phyloP scores from a whole-genome alignment of 2,888 invertebrate genomes.

The Xylophagus ater region DNA sequence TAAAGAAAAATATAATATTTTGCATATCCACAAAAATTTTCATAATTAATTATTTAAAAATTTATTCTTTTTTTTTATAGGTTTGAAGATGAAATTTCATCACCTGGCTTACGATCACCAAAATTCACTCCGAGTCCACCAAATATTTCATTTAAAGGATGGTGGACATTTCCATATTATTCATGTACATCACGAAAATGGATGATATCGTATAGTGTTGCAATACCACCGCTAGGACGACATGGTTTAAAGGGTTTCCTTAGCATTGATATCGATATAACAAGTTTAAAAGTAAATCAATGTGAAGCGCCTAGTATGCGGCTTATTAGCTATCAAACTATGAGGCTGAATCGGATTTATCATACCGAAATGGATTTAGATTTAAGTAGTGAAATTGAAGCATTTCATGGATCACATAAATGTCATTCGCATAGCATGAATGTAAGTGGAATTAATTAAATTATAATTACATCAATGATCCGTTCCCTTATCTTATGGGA shows the following conservation, averaged over 20 bases:
- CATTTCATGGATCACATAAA: constrained; percentile 81
- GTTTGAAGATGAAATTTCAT: constrained; percentile 49
- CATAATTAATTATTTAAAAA: too few relatives aligned
- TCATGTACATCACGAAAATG: constrained; percentile 68
- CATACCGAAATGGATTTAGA: constrained; percentile 9
- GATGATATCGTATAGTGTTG: constrained; percentile 75
- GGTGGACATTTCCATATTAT: constrained; percentile 86
- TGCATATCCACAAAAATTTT: too few relatives aligned
- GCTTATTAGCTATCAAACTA: constrained; percentile 23
- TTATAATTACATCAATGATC: too few relatives aligned
- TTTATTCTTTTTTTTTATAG: constrained; percentile 25
- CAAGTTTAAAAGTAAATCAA: constrained; percentile 72
- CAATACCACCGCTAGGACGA: constrained; percentile 45
- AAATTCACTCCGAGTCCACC: constrained; percentile 53
- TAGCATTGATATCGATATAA: constrained; percentile 70
- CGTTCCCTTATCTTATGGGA: too few relatives aligned
- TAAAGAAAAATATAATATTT: too few relatives aligned
- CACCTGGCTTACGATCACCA: constrained; percentile 46
- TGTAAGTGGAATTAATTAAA: constrained; percentile 56
- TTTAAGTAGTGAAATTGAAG: constrained; percentile 50
- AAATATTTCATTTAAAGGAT: constrained; percentile 54
- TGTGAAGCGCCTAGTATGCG: constrained; percentile 49
- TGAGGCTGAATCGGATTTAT: constrained; percentile 9
- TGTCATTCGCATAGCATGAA: constrained; percentile 72
- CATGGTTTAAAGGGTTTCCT: constrained; percentile 49